Evolutionary conservation across 2,888 invertebrate genomes (phyloP).

Genomic region (Pyrgus malvae): DNA sequence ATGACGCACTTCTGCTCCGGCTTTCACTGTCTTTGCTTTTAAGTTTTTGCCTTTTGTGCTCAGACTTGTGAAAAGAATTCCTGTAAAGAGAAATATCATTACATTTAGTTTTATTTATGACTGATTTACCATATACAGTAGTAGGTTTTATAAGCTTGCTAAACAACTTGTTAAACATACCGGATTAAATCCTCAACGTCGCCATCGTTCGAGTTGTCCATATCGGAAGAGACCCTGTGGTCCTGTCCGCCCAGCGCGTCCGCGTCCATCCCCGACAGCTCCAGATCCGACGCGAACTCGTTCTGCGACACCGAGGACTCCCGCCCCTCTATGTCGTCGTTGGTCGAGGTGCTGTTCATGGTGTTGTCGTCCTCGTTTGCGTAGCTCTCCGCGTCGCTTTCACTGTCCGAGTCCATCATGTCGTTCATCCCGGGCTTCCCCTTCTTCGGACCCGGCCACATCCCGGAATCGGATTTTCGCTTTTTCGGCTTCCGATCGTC

Average conservation of each 20-base stretch:
- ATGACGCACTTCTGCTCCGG: constrained; percentile 65
- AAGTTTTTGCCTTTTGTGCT: constrained; percentile 82
- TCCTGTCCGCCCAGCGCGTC: constrained; percentile 78
- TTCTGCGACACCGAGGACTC: constrained; percentile 75
- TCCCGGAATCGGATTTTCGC: constrained; percentile 82
- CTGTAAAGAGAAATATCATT: constrained; percentile 54
- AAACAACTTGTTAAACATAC: too few species aligned
- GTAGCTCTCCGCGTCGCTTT: constrained; percentile 69
- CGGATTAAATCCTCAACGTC: constrained; percentile 84
- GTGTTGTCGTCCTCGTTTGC: constrained; percentile 74
- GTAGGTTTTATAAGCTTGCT: too few species aligned
- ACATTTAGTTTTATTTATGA: too few species aligned
- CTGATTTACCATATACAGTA: too few species aligned
- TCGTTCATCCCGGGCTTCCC: constrained; percentile 82
- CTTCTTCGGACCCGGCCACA: constrained; percentile 83
- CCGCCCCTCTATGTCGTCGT: constrained; percentile 65
- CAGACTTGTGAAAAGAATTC: constrained; percentile 82
- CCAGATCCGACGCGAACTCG: constrained; percentile 83
- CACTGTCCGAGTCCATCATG: constrained; percentile 84
- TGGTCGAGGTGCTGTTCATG: constrained; percentile 71
- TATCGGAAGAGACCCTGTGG: constrained; percentile 75
- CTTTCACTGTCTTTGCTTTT: constrained; percentile 81
- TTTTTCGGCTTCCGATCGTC: constrained; percentile 81
- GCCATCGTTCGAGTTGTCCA: constrained; percentile 83
- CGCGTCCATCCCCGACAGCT: constrained; percentile 84